A percentile compares a stretch with the other conserved stretches of the same genome.
phyloP scores from a whole-genome alignment of 2,113 vertebrate species.

The Daubentonia madagascariensis region DNA sequence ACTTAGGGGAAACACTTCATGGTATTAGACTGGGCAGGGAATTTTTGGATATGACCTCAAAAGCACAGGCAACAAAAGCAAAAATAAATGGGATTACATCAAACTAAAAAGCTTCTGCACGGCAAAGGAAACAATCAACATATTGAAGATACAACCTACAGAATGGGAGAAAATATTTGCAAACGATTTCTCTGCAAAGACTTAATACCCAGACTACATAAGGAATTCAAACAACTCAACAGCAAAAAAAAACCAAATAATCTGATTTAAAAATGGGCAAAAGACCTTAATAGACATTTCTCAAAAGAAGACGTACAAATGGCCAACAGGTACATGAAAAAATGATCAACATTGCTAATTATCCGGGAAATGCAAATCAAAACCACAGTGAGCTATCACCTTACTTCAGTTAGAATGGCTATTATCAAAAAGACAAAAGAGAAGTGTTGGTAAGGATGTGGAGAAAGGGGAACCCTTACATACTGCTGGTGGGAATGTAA shows the following conservation, averaged over 20 bases:
- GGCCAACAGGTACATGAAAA: background rate
- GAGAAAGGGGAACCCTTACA: background rate
- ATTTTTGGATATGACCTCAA: background rate
- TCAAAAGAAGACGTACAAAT: background rate
- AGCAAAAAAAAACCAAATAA: background rate
- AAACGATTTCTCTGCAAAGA: background rate
- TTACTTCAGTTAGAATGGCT: background rate
- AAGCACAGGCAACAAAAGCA: background rate
- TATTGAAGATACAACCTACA: background rate
- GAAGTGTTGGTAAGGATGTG: too few species aligned
- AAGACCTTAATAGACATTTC: background rate
- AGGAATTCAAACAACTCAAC: background rate
- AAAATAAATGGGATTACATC: background rate
- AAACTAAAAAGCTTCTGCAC: background rate
- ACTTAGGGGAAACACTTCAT: background rate
- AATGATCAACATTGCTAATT: background rate
- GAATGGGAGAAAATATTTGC: background rate
- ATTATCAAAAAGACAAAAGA: background rate
- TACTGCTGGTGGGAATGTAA: background rate
- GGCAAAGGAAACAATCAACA: background rate
- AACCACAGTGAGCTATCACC: background rate
- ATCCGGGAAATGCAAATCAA: background rate
- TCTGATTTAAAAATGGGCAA: background rate
- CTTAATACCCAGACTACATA: background rate
- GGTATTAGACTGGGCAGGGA: background rate